These are phyloP conservation scores for Paramormyrops hopkinsi DNA, from an alignment of 2,797 vertebrate genomes.

Conservation along the genomic window DNA sequence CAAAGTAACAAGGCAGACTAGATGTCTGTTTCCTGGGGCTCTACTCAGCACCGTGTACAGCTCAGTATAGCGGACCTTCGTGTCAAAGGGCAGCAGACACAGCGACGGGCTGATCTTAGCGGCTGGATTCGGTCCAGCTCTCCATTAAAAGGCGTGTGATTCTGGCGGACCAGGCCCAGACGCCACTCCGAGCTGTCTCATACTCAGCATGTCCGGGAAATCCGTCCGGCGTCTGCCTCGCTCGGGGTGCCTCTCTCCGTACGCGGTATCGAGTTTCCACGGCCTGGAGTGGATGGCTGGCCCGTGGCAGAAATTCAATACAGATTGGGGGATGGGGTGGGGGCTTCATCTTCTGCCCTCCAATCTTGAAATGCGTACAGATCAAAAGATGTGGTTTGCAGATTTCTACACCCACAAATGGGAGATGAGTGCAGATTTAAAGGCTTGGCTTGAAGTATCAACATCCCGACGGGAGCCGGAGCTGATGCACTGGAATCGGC, in stretches of 20 bases:
- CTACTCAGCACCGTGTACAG: background rate
- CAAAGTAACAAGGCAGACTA: background rate
- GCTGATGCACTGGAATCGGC: background rate
- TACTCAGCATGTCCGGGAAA: background rate
- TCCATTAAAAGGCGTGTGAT: background rate
- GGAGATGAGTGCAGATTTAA: background rate
- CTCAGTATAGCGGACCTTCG: background rate
- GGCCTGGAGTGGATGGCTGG: background rate
- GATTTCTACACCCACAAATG: background rate
- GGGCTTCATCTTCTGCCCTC: background rate
- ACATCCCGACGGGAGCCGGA: background rate
- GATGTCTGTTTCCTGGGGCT: background rate
- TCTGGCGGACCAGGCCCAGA: background rate
- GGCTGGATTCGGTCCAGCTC: background rate
- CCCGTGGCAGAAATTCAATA: conserved; percentile 45
- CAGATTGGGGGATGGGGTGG: conserved; percentile 14
- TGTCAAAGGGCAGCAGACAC: background rate
- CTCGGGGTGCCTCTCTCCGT: background rate
- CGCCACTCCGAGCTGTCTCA: background rate
- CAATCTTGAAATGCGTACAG: background rate
- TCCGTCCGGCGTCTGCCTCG: background rate
- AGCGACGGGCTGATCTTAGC: background rate
- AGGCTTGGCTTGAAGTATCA: background rate
- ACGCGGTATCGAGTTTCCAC: conserved; percentile 37
- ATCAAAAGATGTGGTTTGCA: background rate